Base-by-base conservation (phyloP, 2,888 invertebrate species). In the Tetranychus piercei region DNA sequence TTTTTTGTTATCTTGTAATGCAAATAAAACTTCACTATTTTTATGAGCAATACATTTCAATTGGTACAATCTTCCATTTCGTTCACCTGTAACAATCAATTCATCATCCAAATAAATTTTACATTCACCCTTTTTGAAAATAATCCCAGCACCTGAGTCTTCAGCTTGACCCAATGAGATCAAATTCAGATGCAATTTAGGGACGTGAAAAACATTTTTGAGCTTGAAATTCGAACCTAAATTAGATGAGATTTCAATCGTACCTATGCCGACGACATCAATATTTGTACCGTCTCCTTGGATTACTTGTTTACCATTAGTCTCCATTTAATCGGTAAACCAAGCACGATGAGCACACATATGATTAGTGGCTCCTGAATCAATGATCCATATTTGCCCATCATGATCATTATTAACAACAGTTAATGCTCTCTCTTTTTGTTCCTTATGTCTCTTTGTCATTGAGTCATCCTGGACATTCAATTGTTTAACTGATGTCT, bases 351-450 rank as follows among this genome's bases (percentile, higher is more conserved):
- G 6, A 6, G 45, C 65, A 55, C 45, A 64, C 55, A 73, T 73
- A 55, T 73, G 73, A 20, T 23, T 15, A 11, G 45, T 9, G 9
- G 73, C 73, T 64, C 73, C 73, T 9, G 73, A 73, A 20, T 73
- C 73, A 22, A 73, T 20, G 20, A 44, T 9, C 73, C 73, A 73
- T 6, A 7, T 44, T 9, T 8, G 6, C 6, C 9, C 9, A 45
- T 45, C 45, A 45, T 45, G 6, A 71, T 71, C 23, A 20, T 15
- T 15, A 67, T 67, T 20, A 67, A 20, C 15, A 7, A 67, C 7
- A 23, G 23, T 67, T 8, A 67, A 67, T 7, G 15, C 69, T 43
- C 22, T 71, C 6, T 34, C 43, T n/a, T n/a, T n/a, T n/a, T n/a
- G n/a, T n/a, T n/a, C n/a, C 7, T n/a, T 22, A 8, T 43, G 18